Percentiles rank a stretch among this genome's conserved stretches.
phyloP scores from a whole-genome alignment of 2,888 invertebrate genomes.

The Lithophane leautieri region DNA sequence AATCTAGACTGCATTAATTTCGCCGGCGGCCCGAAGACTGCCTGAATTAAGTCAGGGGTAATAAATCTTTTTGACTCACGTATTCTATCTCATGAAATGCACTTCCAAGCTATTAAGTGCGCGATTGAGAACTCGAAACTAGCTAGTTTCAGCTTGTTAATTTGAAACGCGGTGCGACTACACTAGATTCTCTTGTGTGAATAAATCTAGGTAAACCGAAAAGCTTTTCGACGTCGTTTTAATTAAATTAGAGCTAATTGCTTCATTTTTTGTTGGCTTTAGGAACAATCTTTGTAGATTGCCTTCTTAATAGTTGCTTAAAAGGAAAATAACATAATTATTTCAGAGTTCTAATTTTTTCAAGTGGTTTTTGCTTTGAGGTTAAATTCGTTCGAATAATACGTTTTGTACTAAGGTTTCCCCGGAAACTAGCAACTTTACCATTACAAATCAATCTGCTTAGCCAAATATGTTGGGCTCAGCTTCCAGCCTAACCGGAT shows the following conservation, averaged over 20 bases:
- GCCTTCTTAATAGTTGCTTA: conserved; percentile 37
- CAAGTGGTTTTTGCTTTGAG: conserved; percentile 5
- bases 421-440: not conserved
- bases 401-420: not conserved
- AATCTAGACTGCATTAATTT: conserved; percentile 75
- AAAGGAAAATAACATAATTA: conserved; percentile 24
- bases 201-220: conserved; percentile 48
- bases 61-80: conserved; percentile 82
- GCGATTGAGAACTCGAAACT: conserved; percentile 67
- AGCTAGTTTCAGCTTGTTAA: conserved; percentile 61
- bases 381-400: not conserved
- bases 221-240: conserved; percentile 29
- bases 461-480: not conserved
- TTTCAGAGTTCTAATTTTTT: conserved; percentile 10
- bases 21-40: conserved; percentile 72
- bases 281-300: conserved; percentile 35
- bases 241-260: conserved; percentile 48
- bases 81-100: conserved; percentile 81
- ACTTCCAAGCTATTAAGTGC: conserved; percentile 75
- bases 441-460: not conserved
- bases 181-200: conserved; percentile 32
- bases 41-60: conserved; percentile 75
- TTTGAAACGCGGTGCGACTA: conserved; percentile 47
- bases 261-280: conserved; percentile 34
- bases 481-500: not conserved